Conservation (phyloP, 2,888 invertebrate genomes). For the Herminia tarsipennalis region DNA sequence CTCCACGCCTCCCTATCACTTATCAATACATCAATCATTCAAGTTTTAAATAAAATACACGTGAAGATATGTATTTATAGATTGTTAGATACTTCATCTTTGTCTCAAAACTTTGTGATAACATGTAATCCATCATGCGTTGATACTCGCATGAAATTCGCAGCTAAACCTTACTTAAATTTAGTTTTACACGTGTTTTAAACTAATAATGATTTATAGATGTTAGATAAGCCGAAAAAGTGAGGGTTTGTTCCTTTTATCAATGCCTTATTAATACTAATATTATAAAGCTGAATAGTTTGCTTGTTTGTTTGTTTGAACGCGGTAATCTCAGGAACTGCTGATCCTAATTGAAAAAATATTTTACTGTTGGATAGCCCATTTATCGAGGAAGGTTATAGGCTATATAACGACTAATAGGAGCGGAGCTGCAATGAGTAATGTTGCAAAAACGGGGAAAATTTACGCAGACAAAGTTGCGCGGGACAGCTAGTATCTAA, state of each 20-base stretch:
- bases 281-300: too few relatives aligned
- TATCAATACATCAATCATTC: constrained; percentile 15
- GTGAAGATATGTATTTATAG: constrained; percentile 10
- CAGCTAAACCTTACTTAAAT: constrained; percentile 9
- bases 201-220: not conserved
- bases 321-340: too few relatives aligned
- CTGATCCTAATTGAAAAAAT: too few relatives aligned
- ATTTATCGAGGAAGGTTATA: too few relatives aligned
- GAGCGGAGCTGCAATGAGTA: too few relatives aligned
- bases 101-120: constrained; percentile 46
- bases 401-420: too few relatives aligned
- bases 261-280: too few relatives aligned
- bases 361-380: too few relatives aligned
- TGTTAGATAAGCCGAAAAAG: not conserved
- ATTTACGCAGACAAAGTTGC: too few relatives aligned
- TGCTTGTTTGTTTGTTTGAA: too few relatives aligned
- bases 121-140: constrained; percentile 39
- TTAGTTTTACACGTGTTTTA: constrained; percentile 9
- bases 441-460: too few relatives aligned
- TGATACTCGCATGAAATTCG: constrained; percentile 37
- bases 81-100: constrained; percentile 40
- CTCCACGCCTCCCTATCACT: not conserved
- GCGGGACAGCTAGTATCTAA: too few relatives aligned
- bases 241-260: not conserved
- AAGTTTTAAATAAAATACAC: constrained; percentile 26